These are phyloP conservation scores for Haliclystus octoradiatus DNA, from an alignment of 30 jellyfish, hydroid and myxozoan species.

Conservation along the genomic window DNA sequence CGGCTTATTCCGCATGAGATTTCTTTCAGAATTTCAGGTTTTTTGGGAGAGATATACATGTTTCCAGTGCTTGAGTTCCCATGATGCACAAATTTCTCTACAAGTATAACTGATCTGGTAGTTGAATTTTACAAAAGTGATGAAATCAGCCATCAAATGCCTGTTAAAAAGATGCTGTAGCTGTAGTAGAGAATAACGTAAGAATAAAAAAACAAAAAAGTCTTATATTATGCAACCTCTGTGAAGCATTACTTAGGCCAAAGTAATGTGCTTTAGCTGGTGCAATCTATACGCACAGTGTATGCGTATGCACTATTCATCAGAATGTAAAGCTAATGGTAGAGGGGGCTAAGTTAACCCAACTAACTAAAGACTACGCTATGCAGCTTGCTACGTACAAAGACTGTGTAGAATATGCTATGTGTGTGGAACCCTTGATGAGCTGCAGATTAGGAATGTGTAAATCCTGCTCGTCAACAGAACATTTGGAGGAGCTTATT, in stretches of 20 bases:
- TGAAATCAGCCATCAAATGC: slow-evolving; percentile 19
- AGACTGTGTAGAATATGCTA: too few relatives aligned
- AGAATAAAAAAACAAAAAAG: slow-evolving; percentile 27
- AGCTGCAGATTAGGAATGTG: slow-evolving; percentile 5
- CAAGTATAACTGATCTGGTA: too few relatives aligned
- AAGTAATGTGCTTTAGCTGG: slow-evolving; percentile 69
- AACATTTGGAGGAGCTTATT: background rate
- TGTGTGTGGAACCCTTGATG: too few relatives aligned
- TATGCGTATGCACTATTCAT: slow-evolving; percentile 61
- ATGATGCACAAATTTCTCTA: too few relatives aligned
- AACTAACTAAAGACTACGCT: too few relatives aligned
- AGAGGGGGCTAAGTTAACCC: too few relatives aligned
- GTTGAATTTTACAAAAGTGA: too few relatives aligned
- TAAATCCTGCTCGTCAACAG: background rate
- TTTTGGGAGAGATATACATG: too few relatives aligned
- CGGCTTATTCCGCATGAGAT: too few relatives aligned
- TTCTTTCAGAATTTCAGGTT: too few relatives aligned
- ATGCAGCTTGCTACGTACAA: too few relatives aligned
- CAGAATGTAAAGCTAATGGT: slow-evolving; percentile 43
- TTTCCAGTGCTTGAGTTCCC: too few relatives aligned
- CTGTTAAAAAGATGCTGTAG: slow-evolving; percentile 49
- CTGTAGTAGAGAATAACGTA: slow-evolving; percentile 13
- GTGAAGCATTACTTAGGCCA: slow-evolving; percentile 48
- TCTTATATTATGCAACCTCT: slow-evolving; percentile 33
- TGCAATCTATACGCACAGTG: slow-evolving; percentile 60